A percentile compares a stretch with the other conserved stretches of the same genome.
Conservation (phyloP, 1,140 invertebrate species). For the Calosoma granatense region DNA sequence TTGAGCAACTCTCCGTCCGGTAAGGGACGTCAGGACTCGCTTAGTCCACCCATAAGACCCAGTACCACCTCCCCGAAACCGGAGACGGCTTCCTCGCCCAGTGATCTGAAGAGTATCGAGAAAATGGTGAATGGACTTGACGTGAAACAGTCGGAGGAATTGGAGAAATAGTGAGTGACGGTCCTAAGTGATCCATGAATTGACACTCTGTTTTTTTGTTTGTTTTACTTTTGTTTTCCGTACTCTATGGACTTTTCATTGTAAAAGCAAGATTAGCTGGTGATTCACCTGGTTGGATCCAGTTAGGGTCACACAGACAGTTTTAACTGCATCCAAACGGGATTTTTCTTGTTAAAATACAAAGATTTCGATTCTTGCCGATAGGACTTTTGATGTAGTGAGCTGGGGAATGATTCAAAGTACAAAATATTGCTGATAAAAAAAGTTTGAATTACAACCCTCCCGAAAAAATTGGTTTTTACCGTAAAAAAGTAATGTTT, state of each 20-base stretch:
- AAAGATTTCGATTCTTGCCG: background rate
- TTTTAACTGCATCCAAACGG: background rate
- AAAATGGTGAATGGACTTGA: constrained; percentile 94
- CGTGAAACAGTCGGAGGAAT: constrained; percentile 42
- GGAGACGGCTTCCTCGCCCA: constrained; percentile 38
- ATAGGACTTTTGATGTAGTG: background rate
- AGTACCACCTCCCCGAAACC: constrained; percentile 34
- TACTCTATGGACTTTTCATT: background rate
- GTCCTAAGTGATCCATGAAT: no score
- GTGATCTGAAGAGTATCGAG: constrained; percentile 89
- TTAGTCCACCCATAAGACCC: constrained; percentile 40
- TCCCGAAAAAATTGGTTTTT: background rate
- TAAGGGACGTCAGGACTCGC: constrained; percentile 36
- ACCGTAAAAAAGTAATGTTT: no score
- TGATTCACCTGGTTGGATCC: background rate
- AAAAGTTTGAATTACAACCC: background rate
- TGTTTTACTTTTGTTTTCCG: background rate
- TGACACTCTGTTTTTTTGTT: no score
- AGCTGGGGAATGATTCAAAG: background rate
- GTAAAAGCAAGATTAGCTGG: background rate
- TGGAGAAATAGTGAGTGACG: constrained; percentile 24
- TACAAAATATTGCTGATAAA: background rate
- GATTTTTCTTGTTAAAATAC: background rate
- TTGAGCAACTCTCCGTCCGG: constrained; percentile 52
- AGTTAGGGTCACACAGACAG: background rate